A percentile compares a stretch with the other conserved stretches of the same genome.
These are phyloP conservation scores for Strigops habroptila DNA, from an alignment of 2,113 vertebrate genomes.

Conservation along the genomic window DNA sequence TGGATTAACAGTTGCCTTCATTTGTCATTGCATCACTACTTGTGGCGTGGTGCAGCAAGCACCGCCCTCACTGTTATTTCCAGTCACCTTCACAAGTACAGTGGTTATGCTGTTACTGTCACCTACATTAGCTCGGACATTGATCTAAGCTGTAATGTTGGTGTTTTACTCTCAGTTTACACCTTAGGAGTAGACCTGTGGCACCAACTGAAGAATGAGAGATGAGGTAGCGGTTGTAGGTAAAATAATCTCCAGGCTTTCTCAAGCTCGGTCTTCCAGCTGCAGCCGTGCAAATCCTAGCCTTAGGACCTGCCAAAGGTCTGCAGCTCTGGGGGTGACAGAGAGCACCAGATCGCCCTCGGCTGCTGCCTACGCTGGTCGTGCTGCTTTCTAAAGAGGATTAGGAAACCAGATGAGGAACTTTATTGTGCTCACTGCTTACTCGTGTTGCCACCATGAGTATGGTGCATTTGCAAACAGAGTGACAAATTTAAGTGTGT, in stretches of 20 bases:
- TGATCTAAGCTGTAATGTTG: background rate
- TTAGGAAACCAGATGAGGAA: background rate
- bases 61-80: background rate
- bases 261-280: background rate
- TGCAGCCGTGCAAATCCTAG: background rate
- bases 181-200: background rate
- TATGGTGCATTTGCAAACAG: background rate
- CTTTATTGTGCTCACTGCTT: background rate
- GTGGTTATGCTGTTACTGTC: background rate
- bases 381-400: background rate
- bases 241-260: background rate
- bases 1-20: background rate
- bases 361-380: fast-evolving
- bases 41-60: fast-evolving
- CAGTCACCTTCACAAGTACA: background rate
- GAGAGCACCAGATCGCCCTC: background rate
- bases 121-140: background rate
- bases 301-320: background rate
- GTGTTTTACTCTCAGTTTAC: background rate
- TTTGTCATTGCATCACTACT: background rate
- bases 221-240: background rate
- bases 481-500: background rate
- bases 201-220: background rate
- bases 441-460: background rate
- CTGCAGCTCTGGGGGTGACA: background rate